Evolutionary conservation across 1,140 invertebrate genomes (phyloP), one percentile per base, ranked within the genome.

Genomic region (Solenopsis invicta): DNA sequence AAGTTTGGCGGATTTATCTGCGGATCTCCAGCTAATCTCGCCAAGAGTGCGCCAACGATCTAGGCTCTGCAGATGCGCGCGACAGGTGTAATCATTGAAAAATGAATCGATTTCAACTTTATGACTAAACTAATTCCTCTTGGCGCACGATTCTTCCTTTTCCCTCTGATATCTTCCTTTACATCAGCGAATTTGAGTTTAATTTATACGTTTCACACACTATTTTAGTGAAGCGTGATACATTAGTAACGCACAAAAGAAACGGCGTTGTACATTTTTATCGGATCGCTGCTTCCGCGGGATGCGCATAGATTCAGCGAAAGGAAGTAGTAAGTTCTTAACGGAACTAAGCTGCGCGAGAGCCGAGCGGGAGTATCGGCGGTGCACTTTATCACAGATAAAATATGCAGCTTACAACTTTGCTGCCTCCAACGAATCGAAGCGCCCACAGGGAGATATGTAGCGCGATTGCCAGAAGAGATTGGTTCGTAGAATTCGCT

Each of bases 321-420:
- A 34, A 81, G 71, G 37, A 72, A 41, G 59, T 67, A 76, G 64
- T 59, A 69, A 64, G 62, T 85, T 48, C 80, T 88, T 37, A 54
- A 69, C 54, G 45, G 88, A 88, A 52, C 62, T 77, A 85, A 89
- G 75, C 72, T 66, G 56, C 59, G 72, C 21, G 52, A 85, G 37
- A 16, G 41, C 45, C 48, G 50, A 67, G 77, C 34, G 52, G 45
- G 37, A 69, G 72, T 56, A 86, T 82, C 61, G 72, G 59, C 67
- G 41, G n/a, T 74, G 87, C 75, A 89, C 87, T 89, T 88, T 89
- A 89, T 89, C 82, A 86, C 74, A 54, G 84, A 89, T 89, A 89
- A 89, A 89, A 89, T 89, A 89, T 89, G 88, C 81, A 89, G 84
- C 75, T 86, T 86, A 89, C 87, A 86, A 81, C 69, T 89, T 88